A percentile compares a stretch with the other conserved stretches of the same genome.
phyloP scores from a whole-genome alignment of 2,797 vertebrate genomes.

The Passerculus sandwichensis region DNA sequence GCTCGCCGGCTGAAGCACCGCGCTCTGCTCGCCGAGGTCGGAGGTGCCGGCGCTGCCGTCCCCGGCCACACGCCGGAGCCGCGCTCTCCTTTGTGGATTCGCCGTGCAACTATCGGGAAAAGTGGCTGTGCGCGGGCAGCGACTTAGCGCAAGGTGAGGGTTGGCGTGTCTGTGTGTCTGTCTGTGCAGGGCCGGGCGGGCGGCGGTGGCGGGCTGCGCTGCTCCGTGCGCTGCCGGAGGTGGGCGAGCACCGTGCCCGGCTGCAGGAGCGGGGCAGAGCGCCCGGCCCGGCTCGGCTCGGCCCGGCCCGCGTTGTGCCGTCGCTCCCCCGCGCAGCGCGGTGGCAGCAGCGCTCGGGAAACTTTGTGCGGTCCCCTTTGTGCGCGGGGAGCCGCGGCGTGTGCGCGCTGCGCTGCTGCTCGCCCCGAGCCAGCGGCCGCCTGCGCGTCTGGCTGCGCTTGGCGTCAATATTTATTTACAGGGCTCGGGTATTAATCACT shows the following conservation, averaged over 20 bases:
- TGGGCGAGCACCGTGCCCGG: too few relatives aligned
- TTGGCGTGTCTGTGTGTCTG: background rate
- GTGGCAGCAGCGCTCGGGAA: background rate
- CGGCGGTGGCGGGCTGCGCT: too few relatives aligned
- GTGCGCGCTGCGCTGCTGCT: background rate
- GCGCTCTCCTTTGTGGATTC: background rate
- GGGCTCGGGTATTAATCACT: constrained; percentile 15
- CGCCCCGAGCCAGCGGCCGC: background rate
- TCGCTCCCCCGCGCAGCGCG: background rate
- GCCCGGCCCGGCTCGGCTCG: background rate
- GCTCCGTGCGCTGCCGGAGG: background rate
- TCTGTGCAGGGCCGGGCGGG: too few relatives aligned
- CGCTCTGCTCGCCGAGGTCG: background rate
- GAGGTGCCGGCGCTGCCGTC: background rate
- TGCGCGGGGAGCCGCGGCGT: background rate
- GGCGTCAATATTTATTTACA: constrained; percentile 6
- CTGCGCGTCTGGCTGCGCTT: background rate
- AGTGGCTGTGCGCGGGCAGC: background rate
- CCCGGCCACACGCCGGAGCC: background rate
- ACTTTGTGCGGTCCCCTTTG: background rate
- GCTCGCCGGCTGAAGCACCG: background rate
- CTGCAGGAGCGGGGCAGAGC: background rate
- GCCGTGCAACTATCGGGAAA: background rate
- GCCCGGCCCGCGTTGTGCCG: background rate
- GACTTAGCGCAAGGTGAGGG: background rate